These are phyloP conservation scores for Alexandromys oeconomus DNA, from an alignment of 2,797 vertebrate species.

Conservation along the genomic window DNA sequence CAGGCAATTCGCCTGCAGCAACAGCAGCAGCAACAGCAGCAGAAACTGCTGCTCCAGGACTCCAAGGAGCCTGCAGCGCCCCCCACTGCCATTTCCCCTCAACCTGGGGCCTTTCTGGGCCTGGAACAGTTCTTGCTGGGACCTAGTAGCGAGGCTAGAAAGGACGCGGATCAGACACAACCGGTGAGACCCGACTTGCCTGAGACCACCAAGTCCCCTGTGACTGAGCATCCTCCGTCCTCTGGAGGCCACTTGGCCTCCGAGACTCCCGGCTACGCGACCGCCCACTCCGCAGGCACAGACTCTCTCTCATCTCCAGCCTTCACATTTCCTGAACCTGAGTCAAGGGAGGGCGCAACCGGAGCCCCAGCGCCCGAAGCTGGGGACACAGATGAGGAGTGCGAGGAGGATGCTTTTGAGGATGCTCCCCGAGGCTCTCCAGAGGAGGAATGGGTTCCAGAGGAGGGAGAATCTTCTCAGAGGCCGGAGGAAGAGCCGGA, in stretches of 20 bases:
- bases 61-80: slow-evolving; percentile 29
- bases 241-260: background rate
- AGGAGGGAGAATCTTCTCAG: background rate
- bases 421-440: slow-evolving; percentile 76
- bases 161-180: slow-evolving; percentile 68
- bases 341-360: background rate
- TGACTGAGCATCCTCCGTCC: background rate
- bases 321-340: slow-evolving; percentile 57
- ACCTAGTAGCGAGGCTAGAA: slow-evolving; percentile 68
- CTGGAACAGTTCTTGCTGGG: slow-evolving; percentile 69
- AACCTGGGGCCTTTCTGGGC: slow-evolving; percentile 75
- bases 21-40: slow-evolving; percentile 78
- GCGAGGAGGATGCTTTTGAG: slow-evolving; percentile 80
- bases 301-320: slow-evolving; percentile 17
- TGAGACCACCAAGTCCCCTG: background rate
- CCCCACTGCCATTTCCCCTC: slow-evolving; percentile 3
- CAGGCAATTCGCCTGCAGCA: slow-evolving; percentile 95
- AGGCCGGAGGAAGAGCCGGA: background rate
- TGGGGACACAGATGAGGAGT: slow-evolving; percentile 79
- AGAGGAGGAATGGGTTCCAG: slow-evolving; percentile 62
- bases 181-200: slow-evolving; percentile 62
- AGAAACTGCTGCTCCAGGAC: slow-evolving; percentile 35
- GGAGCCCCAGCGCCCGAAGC: rapidly evolving
- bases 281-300: background rate
- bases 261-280: background rate